Evolutionary conservation across 2,113 vertebrate genomes (phyloP).

Genomic region (Gambusia affinis): DNA sequence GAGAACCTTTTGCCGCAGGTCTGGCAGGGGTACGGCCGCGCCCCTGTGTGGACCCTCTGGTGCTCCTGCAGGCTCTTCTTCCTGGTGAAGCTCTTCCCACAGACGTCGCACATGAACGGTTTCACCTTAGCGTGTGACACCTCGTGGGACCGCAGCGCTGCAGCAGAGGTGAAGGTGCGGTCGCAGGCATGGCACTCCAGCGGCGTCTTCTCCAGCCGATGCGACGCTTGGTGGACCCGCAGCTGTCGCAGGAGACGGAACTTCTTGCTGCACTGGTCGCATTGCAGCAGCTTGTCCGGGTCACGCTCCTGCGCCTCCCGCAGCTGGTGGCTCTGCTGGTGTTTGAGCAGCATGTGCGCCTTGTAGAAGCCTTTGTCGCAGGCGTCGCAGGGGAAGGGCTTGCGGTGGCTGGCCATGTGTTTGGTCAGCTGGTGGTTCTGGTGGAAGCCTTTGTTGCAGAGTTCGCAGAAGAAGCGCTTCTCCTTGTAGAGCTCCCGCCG

Average conservation of each 20-base stretch:
- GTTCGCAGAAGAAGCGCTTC: constrained; percentile 71
- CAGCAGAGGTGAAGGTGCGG: constrained; percentile 53
- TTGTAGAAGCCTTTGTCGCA: constrained; percentile 73
- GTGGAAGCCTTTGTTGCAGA: constrained; percentile 70
- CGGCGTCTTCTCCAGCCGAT: constrained; percentile 41
- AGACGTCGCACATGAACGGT: constrained; percentile 69
- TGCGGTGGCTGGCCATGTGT: constrained; percentile 56
- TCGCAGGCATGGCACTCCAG: constrained; percentile 52
- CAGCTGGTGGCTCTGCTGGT: constrained; percentile 55
- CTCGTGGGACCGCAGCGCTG: constrained; percentile 55
- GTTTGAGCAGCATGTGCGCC: constrained; percentile 48
- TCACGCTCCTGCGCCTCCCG: constrained; percentile 50
- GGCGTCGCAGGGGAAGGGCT: constrained; percentile 65
- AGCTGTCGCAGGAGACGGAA: constrained; percentile 61
- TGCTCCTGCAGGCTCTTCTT: constrained; percentile 70
- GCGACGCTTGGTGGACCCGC: constrained; percentile 43
- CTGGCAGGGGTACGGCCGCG: constrained; percentile 57
- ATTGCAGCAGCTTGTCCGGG: constrained; percentile 59
- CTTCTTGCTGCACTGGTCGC: constrained; percentile 58
- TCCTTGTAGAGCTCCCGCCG: constrained; percentile 68
- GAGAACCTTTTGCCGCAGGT: constrained; percentile 64
- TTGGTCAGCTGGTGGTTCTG: constrained; percentile 71
- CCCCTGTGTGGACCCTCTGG: constrained; percentile 69
- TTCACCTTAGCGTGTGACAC: constrained; percentile 56
- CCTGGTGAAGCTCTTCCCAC: constrained; percentile 62